A percentile compares a stretch with the other conserved stretches of the same genome.
These are phyloP conservation scores for Acanthornis magna DNA, from an alignment of 2,797 vertebrate species.

Conservation along the genomic window DNA sequence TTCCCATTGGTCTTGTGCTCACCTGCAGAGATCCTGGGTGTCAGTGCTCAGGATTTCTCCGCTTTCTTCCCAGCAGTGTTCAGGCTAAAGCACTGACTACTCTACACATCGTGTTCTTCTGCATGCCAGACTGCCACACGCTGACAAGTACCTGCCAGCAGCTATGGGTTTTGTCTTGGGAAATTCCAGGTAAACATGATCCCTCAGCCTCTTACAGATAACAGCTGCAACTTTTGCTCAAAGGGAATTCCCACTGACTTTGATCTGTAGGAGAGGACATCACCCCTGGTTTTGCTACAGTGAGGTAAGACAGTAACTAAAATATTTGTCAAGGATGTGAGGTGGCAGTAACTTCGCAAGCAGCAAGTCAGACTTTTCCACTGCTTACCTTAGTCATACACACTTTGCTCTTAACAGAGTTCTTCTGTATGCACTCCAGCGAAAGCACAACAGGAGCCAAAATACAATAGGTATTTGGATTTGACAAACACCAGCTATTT, in stretches of 20 bases:
- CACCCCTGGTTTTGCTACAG: background rate
- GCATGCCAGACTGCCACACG: background rate
- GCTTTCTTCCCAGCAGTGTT: background rate
- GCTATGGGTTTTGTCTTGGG: constrained; percentile 17
- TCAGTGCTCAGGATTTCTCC: background rate
- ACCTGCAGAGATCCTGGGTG: background rate
- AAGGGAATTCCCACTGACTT: constrained; percentile 55
- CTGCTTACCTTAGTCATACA: background rate
- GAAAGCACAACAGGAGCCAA: background rate
- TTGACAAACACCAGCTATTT: background rate
- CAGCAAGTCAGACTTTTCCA: background rate
- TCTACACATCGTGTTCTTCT: background rate
- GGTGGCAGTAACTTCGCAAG: background rate
- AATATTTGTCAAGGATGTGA: background rate
- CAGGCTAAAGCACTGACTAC: background rate
- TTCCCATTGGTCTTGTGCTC: background rate
- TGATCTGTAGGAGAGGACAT: constrained; percentile 22
- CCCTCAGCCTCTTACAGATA: background rate
- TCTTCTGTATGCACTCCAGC: background rate
- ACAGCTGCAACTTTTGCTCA: constrained; percentile 59
- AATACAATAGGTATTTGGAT: background rate
- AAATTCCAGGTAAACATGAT: constrained; percentile 56
- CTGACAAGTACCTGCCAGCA: constrained; percentile 29
- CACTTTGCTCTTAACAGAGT: background rate
- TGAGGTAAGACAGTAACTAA: background rate